A percentile compares a stretch with the other conserved stretches of the same genome.
phyloP scores from a whole-genome alignment of 2,113 vertebrate genomes.

The Todiramphus saurophagus region DNA sequence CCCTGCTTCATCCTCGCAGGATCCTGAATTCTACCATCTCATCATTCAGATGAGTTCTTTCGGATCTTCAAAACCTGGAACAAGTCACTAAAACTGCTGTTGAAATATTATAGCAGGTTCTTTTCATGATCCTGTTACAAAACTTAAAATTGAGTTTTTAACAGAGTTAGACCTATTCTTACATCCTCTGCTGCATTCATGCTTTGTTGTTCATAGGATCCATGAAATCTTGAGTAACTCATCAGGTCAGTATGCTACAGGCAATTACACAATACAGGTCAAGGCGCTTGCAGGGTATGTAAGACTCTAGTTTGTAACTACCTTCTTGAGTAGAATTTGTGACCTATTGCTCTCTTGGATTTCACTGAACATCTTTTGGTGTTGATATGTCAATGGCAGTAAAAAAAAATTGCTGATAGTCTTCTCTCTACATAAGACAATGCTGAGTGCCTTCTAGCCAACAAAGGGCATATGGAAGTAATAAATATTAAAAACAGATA shows the following conservation, averaged over 20 bases:
- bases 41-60: not conserved
- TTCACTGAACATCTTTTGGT: not conserved
- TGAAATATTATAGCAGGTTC: not conserved
- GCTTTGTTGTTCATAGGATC: not conserved
- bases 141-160: not conserved
- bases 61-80: not conserved
- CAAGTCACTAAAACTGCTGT: not conserved
- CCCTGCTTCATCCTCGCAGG: too few relatives aligned
- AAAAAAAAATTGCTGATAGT: not conserved
- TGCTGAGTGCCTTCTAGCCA: not conserved
- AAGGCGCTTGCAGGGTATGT: rapidly evolving
- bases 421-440: not conserved
- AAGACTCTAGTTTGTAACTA: not conserved
- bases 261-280: not conserved
- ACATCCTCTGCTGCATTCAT: not conserved
- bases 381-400: not conserved
- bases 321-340: not conserved
- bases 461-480: not conserved
- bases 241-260: not conserved
- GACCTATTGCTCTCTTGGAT: not conserved
- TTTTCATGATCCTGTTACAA: not conserved
- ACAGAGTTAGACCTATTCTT: not conserved
- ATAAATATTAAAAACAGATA: not conserved
- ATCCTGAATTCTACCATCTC: not conserved
- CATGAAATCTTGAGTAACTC: not conserved